These are phyloP conservation scores for Lycodopsis pacificus DNA, from an alignment of 2,797 vertebrate genomes.

Conservation along the genomic window DNA sequence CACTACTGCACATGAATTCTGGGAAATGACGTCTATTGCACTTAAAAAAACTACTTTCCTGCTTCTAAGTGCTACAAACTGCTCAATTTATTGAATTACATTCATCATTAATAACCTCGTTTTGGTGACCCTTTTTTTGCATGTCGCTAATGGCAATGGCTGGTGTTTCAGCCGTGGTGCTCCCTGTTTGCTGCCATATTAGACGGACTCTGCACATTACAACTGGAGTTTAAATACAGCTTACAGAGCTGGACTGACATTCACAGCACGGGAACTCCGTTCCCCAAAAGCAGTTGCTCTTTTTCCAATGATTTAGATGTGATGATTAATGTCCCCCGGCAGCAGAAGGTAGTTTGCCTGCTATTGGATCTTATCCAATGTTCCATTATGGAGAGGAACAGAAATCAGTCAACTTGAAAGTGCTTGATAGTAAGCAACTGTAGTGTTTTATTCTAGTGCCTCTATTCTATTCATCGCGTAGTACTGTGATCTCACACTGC, in stretches of 20 bases:
- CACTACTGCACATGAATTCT: conserved; percentile 4
- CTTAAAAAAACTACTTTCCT: not conserved
- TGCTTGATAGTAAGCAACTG: conserved; percentile 46
- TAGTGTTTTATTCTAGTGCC: conserved; percentile 46
- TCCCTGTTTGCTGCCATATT: conserved; percentile 9
- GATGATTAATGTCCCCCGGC: conserved; percentile 60
- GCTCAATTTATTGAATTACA: not conserved
- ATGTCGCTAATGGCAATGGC: not conserved
- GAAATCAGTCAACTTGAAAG: conserved; percentile 62
- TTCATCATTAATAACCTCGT: not conserved
- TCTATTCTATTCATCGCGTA: conserved; percentile 32
- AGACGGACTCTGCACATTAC: not conserved
- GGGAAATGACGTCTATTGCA: not conserved
- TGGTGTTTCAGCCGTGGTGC: conserved; percentile 6
- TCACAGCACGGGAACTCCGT: conserved; percentile 29
- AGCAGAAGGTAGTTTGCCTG: conserved; percentile 39
- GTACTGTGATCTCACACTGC: conserved; percentile 28
- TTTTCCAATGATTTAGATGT: conserved; percentile 54
- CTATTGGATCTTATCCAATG: conserved; percentile 57
- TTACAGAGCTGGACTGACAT: conserved; percentile 21
- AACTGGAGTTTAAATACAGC: conserved; percentile 17
- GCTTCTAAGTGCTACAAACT: not conserved
- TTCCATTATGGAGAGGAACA: conserved; percentile 54
- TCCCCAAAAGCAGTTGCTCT: conserved; percentile 31
- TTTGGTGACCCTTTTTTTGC: not conserved